Conservation (phyloP, 1,140 invertebrate genomes). For the Nasonia longicornis region DNA sequence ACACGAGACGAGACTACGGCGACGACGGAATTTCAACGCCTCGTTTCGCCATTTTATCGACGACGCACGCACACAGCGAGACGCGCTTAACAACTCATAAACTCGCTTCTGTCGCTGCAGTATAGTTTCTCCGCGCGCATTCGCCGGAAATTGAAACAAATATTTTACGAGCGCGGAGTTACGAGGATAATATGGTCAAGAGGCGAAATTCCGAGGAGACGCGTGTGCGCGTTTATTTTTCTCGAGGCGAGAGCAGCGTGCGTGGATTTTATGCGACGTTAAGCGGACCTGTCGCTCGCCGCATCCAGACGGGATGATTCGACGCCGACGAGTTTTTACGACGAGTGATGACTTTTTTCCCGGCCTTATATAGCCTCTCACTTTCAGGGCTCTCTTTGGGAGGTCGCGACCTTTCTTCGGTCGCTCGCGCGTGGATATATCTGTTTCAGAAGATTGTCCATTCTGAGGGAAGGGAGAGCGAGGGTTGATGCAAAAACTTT, state of each 20-base stretch:
- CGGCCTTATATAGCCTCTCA: not conserved
- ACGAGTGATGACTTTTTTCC: not conserved
- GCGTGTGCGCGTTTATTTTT: slow-evolving; percentile 31
- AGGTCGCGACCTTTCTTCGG: not conserved
- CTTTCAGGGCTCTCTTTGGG: not conserved
- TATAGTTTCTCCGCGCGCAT: not conserved
- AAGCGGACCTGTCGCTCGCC: slow-evolving; percentile 22
- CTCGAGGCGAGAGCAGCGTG: not conserved
- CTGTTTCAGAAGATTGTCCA: not conserved
- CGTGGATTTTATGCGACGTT: slow-evolving; percentile 43
- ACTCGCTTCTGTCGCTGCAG: slow-evolving; percentile 47
- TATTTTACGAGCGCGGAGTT: slow-evolving; percentile 60
- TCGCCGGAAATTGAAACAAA: slow-evolving; percentile 61
- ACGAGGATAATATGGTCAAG: slow-evolving; percentile 58
- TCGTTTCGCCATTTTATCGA: slow-evolving; percentile 59
- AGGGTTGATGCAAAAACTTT: not conserved
- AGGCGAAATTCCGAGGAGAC: slow-evolving; percentile 42
- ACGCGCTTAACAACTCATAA: slow-evolving; percentile 60
- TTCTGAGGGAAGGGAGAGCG: not conserved
- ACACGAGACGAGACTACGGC: slow-evolving; percentile 28
- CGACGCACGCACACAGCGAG: slow-evolving; percentile 33
- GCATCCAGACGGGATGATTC: not conserved
- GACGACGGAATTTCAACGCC: slow-evolving; percentile 54
- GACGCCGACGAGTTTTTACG: slow-evolving; percentile 16
- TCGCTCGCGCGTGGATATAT: not conserved